Evolutionary conservation across 2,797 vertebrate species (phyloP), one percentile per base, ranked within the genome.

Genomic region (Aselliscus stoliczkanus): DNA sequence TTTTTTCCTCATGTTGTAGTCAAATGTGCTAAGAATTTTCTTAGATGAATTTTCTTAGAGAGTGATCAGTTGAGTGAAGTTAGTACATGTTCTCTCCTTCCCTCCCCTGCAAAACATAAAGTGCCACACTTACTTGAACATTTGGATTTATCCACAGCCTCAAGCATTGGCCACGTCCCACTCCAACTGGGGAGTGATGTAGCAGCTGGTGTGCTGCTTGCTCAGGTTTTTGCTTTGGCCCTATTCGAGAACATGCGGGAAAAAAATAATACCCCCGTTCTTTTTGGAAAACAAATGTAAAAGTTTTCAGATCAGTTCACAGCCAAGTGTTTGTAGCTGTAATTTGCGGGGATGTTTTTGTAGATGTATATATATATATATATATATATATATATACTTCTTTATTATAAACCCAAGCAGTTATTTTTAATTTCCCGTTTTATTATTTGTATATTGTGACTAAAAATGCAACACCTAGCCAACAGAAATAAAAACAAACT

Each of bases 401-500:
- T 50, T 79, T 79, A 34, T 21, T 77, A 25, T 14, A 91, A 79
- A 39, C 29, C 62, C 34, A 90, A 77, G 81, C 29, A 85, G 62
- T 50, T 17, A 7, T 85, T 88, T 85, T 86, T 87, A 23, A n/a
- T n/a, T n/a, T n/a, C n/a, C 7, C 56, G 50, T 92, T 84, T 76
- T 76, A 44, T 27, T 85, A 88, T 69, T 89, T 75, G 56, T 31
- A 82, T 12, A 73, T 58, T 92, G n/a, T 85, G 67, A 76, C 75
- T 84, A 76, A 54, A 72, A 95, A 89, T 60, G 39, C 27, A 77
- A 92, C 17, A 50, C 23, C 4, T 47, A 47, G 47, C 47, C 21
- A 27, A 44, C 3, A 65, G 70, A 89, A 95, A 87, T 39, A 27
- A 69, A 92, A 93, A 90, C n/a, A 81, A 92, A 77, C 39, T 42